Percentiles rank a stretch among this genome's conserved stretches.
phyloP scores from a whole-genome alignment of 2,888 invertebrate species.

The Troilus luridus region DNA sequence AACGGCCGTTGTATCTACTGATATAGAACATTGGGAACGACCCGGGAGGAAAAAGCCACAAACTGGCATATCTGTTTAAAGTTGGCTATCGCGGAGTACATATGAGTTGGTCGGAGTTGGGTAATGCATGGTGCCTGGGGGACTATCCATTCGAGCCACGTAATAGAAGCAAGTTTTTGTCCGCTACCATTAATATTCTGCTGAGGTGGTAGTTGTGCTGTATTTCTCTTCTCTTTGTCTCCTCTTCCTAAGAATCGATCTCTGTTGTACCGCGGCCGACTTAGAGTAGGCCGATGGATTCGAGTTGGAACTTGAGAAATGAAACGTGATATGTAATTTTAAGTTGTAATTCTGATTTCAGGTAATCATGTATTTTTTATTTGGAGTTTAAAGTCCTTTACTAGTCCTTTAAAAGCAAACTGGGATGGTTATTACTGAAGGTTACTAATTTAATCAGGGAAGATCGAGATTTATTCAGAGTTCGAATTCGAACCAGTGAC shows the following conservation, averaged over 20 bases:
- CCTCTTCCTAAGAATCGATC: background rate
- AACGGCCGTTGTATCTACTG: background rate
- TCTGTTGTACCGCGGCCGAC: background rate
- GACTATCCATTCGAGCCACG: constrained; percentile 43
- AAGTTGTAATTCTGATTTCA: no score
- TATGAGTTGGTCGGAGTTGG: constrained; percentile 32
- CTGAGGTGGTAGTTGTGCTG: background rate
- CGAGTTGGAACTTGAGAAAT: no score
- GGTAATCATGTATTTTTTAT: no score
- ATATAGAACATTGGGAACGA: constrained; percentile 6
- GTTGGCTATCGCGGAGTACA: constrained; percentile 19
- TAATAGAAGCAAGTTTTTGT: constrained; percentile 36
- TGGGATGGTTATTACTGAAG: no score
- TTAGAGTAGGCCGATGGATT: background rate
- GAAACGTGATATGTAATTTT: no score
- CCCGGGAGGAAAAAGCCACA: background rate
- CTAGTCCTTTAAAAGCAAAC: no score
- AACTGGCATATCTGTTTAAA: constrained; percentile 12
- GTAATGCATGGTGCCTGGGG: constrained; percentile 3
- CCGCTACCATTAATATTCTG: constrained; percentile 31
- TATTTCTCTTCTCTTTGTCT: background rate
- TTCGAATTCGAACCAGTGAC: no score
- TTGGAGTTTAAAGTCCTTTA: no score
- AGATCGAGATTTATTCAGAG: no score
- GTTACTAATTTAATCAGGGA: no score